Percentiles rank a stretch among this genome's conserved stretches.
Conservation (phyloP, 2,113 vertebrate species). For the Leptocoma aspasia region DNA sequence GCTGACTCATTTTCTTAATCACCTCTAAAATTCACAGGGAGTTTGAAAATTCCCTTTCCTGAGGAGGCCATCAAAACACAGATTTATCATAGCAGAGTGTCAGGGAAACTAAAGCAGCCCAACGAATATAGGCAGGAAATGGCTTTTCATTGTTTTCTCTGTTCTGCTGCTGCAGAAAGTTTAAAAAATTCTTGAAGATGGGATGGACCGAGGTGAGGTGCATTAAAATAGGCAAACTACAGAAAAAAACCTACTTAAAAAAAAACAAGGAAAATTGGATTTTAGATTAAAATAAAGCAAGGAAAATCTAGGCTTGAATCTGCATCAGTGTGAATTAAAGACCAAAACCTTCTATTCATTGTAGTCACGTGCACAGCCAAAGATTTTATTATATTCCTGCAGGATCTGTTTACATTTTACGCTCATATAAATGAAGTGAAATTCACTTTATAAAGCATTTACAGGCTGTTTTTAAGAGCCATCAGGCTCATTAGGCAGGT, state of each 20-base stretch:
- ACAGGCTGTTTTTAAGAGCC: neutral
- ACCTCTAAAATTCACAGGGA: neutral
- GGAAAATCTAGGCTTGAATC: neutral
- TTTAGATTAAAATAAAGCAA: neutral
- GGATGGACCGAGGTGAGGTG: neutral
- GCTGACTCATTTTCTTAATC: neutral
- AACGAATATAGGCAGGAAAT: neutral
- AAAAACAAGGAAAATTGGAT: neutral
- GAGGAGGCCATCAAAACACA: neutral
- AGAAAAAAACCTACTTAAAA: neutral
- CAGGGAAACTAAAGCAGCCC: neutral
- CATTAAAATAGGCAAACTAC: neutral
- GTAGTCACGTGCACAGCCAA: neutral
- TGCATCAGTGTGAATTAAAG: neutral
- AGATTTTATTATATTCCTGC: neutral
- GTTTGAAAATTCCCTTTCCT: neutral
- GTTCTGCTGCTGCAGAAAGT: neutral
- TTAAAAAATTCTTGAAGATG: neutral
- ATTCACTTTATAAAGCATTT: neutral
- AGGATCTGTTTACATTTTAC: neutral
- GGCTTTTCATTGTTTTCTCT: neutral
- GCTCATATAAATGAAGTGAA: neutral
- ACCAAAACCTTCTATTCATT: neutral
- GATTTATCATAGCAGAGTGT: neutral
- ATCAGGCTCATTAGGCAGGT: conserved; percentile 1